Percentiles rank a stretch among this genome's conserved stretches.
phyloP scores from a whole-genome alignment of 2,888 invertebrate species.

The Nysson spinosus region DNA sequence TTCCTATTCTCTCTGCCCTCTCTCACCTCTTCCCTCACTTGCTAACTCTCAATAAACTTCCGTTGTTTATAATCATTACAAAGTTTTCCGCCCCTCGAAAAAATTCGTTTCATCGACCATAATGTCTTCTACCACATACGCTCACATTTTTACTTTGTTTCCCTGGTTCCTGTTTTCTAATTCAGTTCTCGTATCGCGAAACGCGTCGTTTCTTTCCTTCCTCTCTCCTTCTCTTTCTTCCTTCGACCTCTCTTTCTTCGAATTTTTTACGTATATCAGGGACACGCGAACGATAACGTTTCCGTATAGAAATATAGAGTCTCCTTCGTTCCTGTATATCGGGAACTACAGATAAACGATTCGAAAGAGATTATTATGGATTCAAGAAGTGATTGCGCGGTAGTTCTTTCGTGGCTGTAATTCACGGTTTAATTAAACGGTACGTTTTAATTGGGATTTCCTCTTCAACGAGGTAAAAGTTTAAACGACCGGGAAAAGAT shows the following conservation, averaged over 20 bases:
- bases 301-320: background rate
- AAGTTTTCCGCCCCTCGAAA: slow-evolving; percentile 30
- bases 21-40: slow-evolving; percentile 2
- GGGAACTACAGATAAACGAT: slow-evolving; percentile 48
- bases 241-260: slow-evolving; percentile 12
- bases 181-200: slow-evolving; percentile 7
- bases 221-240: slow-evolving; percentile 19
- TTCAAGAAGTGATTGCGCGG: slow-evolving; percentile 14
- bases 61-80: slow-evolving; percentile 24
- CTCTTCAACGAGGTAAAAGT: no score
- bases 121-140: no score
- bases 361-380: slow-evolving; percentile 28
- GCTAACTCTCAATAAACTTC: slow-evolving; percentile 33
- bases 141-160: no score
- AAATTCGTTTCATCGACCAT: slow-evolving; percentile 7
- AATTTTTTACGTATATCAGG: slow-evolving; percentile 57
- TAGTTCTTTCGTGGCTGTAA: no score
- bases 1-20: background rate
- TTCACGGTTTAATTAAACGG: no score
- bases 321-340: slow-evolving; percentile 16
- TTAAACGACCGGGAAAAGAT: no score
- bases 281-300: slow-evolving; percentile 43
- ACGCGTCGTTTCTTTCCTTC: background rate
- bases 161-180: no score
- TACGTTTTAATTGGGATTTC: no score